Evolutionary conservation across 2,797 vertebrate species (phyloP).

Genomic region (Morelia viridis): DNA sequence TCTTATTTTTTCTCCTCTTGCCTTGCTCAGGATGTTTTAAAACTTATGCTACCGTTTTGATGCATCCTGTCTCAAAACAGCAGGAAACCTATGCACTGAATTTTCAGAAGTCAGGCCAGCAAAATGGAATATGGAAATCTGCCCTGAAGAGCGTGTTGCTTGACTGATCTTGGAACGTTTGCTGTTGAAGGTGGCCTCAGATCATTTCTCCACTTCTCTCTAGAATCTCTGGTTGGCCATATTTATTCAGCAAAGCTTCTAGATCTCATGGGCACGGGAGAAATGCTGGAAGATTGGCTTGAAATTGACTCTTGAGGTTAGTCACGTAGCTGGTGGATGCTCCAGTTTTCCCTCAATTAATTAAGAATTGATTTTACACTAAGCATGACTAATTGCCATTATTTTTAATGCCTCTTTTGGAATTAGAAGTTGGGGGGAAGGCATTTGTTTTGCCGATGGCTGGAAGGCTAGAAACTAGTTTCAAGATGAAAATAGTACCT

Average conservation of each 20-base stretch:
- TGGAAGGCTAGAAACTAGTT: background rate
- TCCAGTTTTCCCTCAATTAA: conserved; percentile 14
- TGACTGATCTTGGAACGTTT: background rate
- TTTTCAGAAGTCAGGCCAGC: no score
- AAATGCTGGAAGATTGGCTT: background rate
- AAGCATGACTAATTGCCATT: conserved; percentile 5
- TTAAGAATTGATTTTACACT: conserved; percentile 24
- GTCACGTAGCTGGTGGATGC: background rate
- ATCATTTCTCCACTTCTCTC: background rate
- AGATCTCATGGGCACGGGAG: background rate
- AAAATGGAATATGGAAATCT: no score
- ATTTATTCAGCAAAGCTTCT: background rate
- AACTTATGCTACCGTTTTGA: no score
- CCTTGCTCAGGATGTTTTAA: no score
- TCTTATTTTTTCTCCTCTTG: no score
- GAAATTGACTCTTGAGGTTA: background rate
- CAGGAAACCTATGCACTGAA: no score
- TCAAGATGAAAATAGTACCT: background rate
- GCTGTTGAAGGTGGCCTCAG: background rate
- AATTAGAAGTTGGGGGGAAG: background rate
- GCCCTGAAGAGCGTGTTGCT: background rate
- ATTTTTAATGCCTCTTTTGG: conserved; percentile 28
- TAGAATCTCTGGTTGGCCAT: background rate
- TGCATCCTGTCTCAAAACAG: no score
- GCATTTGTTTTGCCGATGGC: background rate